Conservation (phyloP, 1,140 invertebrate genomes). For the Scaptomyza pallida region DNA sequence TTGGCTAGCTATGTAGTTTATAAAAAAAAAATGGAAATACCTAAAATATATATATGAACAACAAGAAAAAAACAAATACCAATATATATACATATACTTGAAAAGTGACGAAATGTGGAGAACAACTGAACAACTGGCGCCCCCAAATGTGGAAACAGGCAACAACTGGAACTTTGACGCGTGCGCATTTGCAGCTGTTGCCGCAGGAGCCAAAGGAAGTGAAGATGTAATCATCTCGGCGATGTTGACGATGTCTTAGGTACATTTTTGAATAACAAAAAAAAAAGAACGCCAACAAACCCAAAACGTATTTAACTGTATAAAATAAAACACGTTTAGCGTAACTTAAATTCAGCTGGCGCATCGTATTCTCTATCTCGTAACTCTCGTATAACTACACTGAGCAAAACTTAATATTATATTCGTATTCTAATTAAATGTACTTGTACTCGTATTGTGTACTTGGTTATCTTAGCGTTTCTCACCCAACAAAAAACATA, state of each 20-base stretch:
- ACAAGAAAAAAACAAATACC: constrained; percentile 14
- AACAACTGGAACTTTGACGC: constrained; percentile 40
- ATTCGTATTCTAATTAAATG: constrained; percentile 59
- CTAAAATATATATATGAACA: constrained; percentile 43
- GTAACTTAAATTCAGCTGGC: constrained; percentile 63
- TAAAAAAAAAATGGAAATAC: constrained; percentile 15
- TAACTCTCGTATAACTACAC: constrained; percentile 62
- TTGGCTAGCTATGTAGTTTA: constrained; percentile 43
- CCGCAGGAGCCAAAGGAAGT: constrained; percentile 24
- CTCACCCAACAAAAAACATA: constrained; percentile 51
- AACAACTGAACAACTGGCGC: constrained; percentile 11
- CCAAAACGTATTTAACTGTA: constrained; percentile 36
- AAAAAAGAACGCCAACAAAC: constrained; percentile 57
- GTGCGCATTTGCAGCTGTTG: constrained; percentile 37
- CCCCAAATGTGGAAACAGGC: constrained; percentile 27
- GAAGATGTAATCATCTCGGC: constrained; percentile 26
- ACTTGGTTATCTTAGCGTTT: constrained; percentile 69
- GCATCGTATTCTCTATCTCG: constrained; percentile 64
- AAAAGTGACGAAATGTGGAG: constrained; percentile 28
- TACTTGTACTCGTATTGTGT: constrained; percentile 65
- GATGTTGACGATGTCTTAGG: constrained; percentile 55
- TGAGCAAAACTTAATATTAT: too few relatives aligned
- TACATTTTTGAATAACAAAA: constrained; percentile 51
- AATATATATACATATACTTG: constrained; percentile 13
- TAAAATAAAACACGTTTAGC: constrained; percentile 66